Percentiles rank a stretch among this genome's conserved stretches.
Conservation (phyloP, 2,888 invertebrate species). For the Apotomis betuletana region DNA sequence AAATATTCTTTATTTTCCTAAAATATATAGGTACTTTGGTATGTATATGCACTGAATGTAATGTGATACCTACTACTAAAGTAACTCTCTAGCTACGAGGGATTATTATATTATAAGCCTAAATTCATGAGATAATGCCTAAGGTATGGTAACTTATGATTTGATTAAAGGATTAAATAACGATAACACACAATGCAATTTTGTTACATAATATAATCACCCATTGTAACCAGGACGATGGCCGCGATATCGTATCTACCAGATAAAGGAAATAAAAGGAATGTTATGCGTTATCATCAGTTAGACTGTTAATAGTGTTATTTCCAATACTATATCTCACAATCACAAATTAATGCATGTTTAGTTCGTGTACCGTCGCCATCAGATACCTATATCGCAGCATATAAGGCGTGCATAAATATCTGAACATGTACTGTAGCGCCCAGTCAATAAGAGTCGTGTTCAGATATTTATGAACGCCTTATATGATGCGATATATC, state of each 20-base stretch:
- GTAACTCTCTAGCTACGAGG: no score
- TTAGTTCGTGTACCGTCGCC: slow-evolving; percentile 46
- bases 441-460: no score
- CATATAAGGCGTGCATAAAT: no score
- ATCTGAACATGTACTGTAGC: no score
- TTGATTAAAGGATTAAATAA: slow-evolving; percentile 7
- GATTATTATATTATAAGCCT: not conserved
- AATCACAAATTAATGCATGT: slow-evolving; percentile 49
- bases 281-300: not conserved
- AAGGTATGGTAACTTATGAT: slow-evolving; percentile 6
- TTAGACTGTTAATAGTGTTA: not conserved
- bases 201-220: slow-evolving; percentile 12
- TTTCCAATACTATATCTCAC: not conserved
- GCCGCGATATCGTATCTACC: slow-evolving; percentile 20
- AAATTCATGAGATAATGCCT: not conserved
- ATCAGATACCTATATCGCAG: no score
- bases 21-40: no score
- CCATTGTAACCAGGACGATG: slow-evolving; percentile 27
- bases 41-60: no score
- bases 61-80: no score
- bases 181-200: slow-evolving; percentile 19
- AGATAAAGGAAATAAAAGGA: slow-evolving; percentile 4
- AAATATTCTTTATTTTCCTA: no score
- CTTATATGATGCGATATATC: no score
- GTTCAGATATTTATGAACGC: no score